These are phyloP conservation scores for Chionis minor DNA, from an alignment of 2,113 vertebrate genomes.

Conservation along the genomic window DNA sequence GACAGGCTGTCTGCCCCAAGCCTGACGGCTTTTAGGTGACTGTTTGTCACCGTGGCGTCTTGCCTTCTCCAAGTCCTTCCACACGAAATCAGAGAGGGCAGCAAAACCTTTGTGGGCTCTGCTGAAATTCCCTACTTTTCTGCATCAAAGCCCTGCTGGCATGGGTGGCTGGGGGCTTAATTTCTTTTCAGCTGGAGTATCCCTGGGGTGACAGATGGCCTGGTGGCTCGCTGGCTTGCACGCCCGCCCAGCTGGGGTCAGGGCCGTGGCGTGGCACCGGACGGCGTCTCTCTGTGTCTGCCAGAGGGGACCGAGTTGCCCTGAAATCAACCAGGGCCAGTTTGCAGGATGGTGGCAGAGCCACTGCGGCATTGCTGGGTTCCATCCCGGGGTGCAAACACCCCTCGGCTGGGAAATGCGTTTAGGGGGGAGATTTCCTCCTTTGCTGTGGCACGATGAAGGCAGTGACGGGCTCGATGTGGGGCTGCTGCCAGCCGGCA, in stretches of 20 bases:
- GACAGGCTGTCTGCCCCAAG: background rate
- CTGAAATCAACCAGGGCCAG: background rate
- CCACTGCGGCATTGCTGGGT: background rate
- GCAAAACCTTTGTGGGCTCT: fast-evolving
- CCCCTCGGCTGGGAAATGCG: background rate
- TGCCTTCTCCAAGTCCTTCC: background rate
- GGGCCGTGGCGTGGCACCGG: fast-evolving
- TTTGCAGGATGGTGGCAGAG: background rate
- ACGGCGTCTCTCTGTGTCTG: background rate
- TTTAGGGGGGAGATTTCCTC: background rate
- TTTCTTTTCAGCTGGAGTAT: background rate
- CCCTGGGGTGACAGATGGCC: background rate
- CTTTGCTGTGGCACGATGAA: too few species aligned
- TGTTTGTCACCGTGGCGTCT: fast-evolving
- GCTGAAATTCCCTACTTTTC: background rate
- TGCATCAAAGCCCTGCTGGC: background rate
- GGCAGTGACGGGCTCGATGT: too few species aligned
- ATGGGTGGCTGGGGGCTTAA: background rate
- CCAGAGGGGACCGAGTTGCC: fast-evolving
- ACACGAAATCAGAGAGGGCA: background rate
- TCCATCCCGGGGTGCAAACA: fast-evolving
- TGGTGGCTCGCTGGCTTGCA: background rate
- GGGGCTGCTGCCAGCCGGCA: background rate
- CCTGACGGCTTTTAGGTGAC: background rate
- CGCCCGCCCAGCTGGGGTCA: fast-evolving